Evolutionary conservation across 2,113 vertebrate genomes (phyloP), one percentile per base, ranked within the genome.

Genomic region (Pteropus alecto): DNA sequence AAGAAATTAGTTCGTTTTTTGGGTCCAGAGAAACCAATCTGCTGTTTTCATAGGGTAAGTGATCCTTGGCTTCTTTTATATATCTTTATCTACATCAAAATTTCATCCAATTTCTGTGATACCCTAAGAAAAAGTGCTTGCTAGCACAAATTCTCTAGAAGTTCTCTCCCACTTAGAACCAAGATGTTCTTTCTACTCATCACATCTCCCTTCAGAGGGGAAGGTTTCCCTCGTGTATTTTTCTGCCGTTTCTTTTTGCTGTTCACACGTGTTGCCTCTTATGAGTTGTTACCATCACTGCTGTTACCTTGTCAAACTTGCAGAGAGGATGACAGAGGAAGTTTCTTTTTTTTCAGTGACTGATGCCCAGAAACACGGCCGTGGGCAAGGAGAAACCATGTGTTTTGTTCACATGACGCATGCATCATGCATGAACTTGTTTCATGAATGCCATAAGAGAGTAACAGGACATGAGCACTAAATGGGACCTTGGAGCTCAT

Each of bases 1-100:
- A 98, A 98, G 98, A 98, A 96, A 90, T 95, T 98, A 98, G 97
- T 96, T 61, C 76, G 26, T 89, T 92, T 95, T 95, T 96, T 91
- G 77, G 88, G 90, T 93, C 89, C 96, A 65, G 94, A 87, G 92
- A 95, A 78, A 46, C 77, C 48, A 78, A 54, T 63, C 63, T 70
- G 86, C 95, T 91, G 48, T 94, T 58, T 82, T 33, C 95, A 35
- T 60, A 95, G 60, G 93, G 97, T 97, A 63, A 98, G 98, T 95
- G 68, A 73, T 10, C 48, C 46, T 93, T 38, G 88, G 51, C 65
- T 18, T 43, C 43, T 12, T 60, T 21, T 16, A 14, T 38, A 0
- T 76, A 13, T 67, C 90, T 81, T 77, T n/a, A 38, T 7, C 3
- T 26, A 11, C 43, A 18, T 90, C 46, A 35, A 6, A 65, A 71